Conservation (phyloP, 2,113 vertebrate genomes). For the Myotis brandtii region DNA sequence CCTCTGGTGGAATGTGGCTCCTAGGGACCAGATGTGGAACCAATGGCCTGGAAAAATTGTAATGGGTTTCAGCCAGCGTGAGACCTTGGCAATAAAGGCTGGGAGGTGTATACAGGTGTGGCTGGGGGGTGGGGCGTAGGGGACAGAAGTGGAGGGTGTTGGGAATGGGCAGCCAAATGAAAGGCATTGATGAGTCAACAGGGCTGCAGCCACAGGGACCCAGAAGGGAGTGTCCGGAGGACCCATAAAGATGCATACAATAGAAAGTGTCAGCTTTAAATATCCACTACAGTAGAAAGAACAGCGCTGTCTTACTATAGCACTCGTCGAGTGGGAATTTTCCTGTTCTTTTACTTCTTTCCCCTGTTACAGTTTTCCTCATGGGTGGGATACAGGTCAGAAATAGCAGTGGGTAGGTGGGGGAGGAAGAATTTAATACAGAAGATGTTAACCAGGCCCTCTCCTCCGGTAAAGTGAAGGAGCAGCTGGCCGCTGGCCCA, state of each 20-base stretch:
- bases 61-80: neutral
- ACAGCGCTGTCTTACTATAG: neutral
- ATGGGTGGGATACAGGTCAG: neutral
- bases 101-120: neutral
- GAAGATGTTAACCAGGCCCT: neutral
- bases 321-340: neutral
- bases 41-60: neutral
- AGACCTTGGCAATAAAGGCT: neutral
- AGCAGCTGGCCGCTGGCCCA: neutral
- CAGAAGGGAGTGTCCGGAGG: neutral
- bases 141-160: neutral
- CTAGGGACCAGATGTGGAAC: neutral
- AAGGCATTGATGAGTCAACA: neutral
- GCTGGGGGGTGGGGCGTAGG: neutral
- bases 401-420: neutral
- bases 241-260: neutral
- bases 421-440: neutral
- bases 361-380: neutral
- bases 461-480: neutral
- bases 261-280: neutral
- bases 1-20: neutral
- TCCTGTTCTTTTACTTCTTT: neutral
- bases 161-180: neutral
- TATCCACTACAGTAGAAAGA: neutral
- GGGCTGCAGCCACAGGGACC: neutral